These are phyloP conservation scores for Aethes cnicana DNA, from an alignment of 2,888 invertebrate genomes.

Conservation along the genomic window DNA sequence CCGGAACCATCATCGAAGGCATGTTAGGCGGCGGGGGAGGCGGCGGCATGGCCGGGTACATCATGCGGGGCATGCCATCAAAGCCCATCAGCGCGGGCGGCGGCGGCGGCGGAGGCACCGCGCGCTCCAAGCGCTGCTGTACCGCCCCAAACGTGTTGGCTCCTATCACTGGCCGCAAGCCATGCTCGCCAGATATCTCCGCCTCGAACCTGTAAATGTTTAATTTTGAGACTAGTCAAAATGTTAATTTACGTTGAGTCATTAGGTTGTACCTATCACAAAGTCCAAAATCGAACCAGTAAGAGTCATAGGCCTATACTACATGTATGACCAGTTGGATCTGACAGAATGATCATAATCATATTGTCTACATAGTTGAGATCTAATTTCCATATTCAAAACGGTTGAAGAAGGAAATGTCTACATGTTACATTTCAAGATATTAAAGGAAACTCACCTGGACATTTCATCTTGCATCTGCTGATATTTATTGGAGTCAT, in stretches of 20 bases:
- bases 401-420: too few species aligned
- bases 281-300: too few species aligned
- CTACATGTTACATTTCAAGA: background rate
- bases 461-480: slow-evolving; percentile 97
- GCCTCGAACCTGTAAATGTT: slow-evolving; percentile 89
- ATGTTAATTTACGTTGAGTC: too few species aligned
- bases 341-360: too few species aligned
- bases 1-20: slow-evolving; percentile 86
- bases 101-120: slow-evolving; percentile 64
- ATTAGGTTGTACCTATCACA: too few species aligned
- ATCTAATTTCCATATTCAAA: too few species aligned
- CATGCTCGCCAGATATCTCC: slow-evolving; percentile 86
- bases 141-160: slow-evolving; percentile 87
- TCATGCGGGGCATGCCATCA: slow-evolving; percentile 58
- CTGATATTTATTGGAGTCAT: slow-evolving; percentile 82
- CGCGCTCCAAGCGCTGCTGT: slow-evolving; percentile 85
- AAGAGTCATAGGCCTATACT: too few species aligned
- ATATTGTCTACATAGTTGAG: too few species aligned
- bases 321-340: too few species aligned
- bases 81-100: slow-evolving; percentile 58
- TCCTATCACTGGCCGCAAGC: slow-evolving; percentile 85
- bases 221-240: background rate
- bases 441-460: slow-evolving; percentile 78
- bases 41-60: slow-evolving; percentile 85
- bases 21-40: slow-evolving; percentile 85